phyloP scores from a whole-genome alignment of 2,888 invertebrate species.

The Germaria angustata region DNA sequence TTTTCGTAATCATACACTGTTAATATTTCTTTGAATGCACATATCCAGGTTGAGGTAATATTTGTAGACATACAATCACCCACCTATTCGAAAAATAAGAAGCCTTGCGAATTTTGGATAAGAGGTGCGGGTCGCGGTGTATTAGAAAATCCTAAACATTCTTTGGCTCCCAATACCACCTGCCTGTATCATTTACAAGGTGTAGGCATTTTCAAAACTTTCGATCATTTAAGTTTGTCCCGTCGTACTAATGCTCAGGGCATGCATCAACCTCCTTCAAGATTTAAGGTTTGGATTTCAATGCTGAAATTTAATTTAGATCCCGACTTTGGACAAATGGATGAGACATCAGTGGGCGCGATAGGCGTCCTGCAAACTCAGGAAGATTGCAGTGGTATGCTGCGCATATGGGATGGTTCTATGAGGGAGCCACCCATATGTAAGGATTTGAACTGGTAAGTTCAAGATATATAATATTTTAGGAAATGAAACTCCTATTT shows the following conservation, averaged over 20 bases:
- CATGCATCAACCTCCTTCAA: conserved; percentile 82
- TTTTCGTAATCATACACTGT: background rate
- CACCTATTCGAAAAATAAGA: conserved; percentile 91
- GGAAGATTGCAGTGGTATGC: conserved; percentile 90
- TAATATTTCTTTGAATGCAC: background rate
- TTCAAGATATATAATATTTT: background rate
- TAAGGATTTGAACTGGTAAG: conserved; percentile 90
- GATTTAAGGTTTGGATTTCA: conserved; percentile 92
- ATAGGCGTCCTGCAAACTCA: conserved; percentile 81
- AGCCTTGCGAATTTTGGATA: conserved; percentile 92
- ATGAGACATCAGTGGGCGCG: conserved; percentile 78
- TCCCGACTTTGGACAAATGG: conserved; percentile 82
- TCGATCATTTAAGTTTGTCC: conserved; percentile 81
- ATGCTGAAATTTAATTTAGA: conserved; percentile 92
- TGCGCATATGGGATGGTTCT: conserved; percentile 93
- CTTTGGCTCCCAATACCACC: conserved; percentile 92
- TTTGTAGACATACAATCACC: conserved; percentile 92
- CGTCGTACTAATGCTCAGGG: conserved; percentile 80
- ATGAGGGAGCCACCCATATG: conserved; percentile 87
- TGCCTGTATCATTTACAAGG: conserved; percentile 91
- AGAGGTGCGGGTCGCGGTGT: conserved; percentile 89
- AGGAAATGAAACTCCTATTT: too few relatives aligned
- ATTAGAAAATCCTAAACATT: conserved; percentile 90
- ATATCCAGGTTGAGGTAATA: conserved; percentile 84
- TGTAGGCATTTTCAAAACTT: conserved; percentile 82